A percentile compares a stretch with the other conserved stretches of the same genome.
Evolutionary conservation across 2,113 vertebrate genomes (phyloP).

Genomic region (Cyprinodon variegatus): DNA sequence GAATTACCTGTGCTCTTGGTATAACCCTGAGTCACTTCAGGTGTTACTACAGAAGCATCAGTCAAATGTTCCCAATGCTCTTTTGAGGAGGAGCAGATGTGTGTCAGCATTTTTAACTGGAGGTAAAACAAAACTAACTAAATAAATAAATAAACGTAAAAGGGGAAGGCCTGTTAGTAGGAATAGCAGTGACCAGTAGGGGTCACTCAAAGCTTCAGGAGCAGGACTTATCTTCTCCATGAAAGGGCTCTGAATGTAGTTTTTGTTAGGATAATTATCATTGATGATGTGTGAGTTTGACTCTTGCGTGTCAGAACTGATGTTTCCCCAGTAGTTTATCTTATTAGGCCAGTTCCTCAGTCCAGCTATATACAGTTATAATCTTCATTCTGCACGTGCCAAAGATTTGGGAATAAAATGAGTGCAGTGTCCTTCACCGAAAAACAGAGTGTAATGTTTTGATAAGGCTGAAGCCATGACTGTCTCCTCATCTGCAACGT

Average conservation of each 20-base stretch:
- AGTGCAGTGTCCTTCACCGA: too few species aligned
- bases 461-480: too few species aligned
- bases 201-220: constrained; percentile 8
- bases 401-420: too few species aligned
- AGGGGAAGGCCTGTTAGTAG: neutral
- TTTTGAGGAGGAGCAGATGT: neutral
- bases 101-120: neutral
- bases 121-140: neutral
- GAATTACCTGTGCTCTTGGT: neutral
- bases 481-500: too few species aligned
- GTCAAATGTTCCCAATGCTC: neutral
- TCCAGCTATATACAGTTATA: too few species aligned
- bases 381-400: too few species aligned
- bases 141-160: neutral
- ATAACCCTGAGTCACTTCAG: neutral
- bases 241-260: neutral
- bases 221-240: neutral
- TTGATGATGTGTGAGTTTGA: too few species aligned
- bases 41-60: neutral
- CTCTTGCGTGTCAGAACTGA: too few species aligned
- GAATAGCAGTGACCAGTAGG: constrained; percentile 12
- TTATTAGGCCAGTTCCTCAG: too few species aligned
- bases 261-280: too few species aligned
- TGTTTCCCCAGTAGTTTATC: too few species aligned
- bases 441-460: too few species aligned